Base-by-base conservation (phyloP, 2,888 invertebrate genomes). In the Leptinotarsa peninsularis region DNA sequence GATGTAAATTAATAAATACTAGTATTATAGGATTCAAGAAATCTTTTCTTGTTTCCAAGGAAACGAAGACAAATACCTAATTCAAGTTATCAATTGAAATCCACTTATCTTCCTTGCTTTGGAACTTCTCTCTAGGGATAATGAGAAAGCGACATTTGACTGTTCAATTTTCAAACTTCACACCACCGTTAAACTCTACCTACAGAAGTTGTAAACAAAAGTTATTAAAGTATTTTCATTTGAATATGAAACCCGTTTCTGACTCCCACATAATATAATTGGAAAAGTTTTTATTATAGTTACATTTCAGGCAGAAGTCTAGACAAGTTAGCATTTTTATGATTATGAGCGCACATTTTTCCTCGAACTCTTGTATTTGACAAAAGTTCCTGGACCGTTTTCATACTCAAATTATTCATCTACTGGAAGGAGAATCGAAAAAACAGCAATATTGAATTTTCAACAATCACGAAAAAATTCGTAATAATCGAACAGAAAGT, bases 271-370 rank as follows among this genome's bases (percentile, higher is more conserved):
- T 23, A 33, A 43, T 63, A 63, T 43, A 63, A 63, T 63, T 63
- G 63, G 63, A 63, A 63, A 63, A 63, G 63, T 63, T 63, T 63
- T 4, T 43, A 63, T 63, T 63, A 63, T n/a, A 33, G 63, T 33
- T 33, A 27, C 43, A 63, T 33, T 43, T 63, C 63, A n/a, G 21
- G 15, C 15, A 15, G 60, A 15, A 43, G 63, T 63, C 63, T 63
- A 63, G 43, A 27, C n/a, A 4, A 63, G 27, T 63, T 43, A 63
- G 33, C 10, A n/a, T 4, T 63, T 43, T 43, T 63, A 63, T 63
- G 63, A 63, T 63, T 63, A 33, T 63, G 43, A 27, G 33, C 33
- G 3, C 4, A n/a, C 10, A 43, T 33, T 43, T 15, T 63, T 43
- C 13, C 43, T 33, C 43, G 10, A 43, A 43, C 43, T 43, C 13